Base-by-base conservation (phyloP, 2,113 vertebrate species). In the Agapornis roseicollis region DNA sequence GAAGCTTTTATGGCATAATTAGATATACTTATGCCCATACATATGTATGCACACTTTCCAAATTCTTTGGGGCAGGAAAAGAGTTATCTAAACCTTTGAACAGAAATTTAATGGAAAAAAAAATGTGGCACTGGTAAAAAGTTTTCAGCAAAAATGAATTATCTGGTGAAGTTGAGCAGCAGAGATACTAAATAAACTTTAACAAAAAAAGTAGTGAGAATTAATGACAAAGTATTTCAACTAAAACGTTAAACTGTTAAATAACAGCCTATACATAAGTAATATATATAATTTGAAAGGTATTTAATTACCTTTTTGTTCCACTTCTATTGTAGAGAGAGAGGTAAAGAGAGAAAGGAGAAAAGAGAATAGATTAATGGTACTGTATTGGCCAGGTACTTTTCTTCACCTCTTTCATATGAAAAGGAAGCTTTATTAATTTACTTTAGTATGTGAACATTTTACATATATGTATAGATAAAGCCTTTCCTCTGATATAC, bases 301-400 rank as follows among this genome's bases (percentile, higher is more conserved):
- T 98, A 99, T 98, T 99, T 98, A 98, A 98, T 99, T 99, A 99
- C 99, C 99, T 99, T 99, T 99, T 99, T 99, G 99, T 98, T 99
- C 99, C 99, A 99, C 99, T 99, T 99, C 99, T 99, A 99, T 98
- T 99, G 98, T 96, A 98, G 98, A 99, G 98, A 98, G 97, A 98
- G 97, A 98, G 98, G 98, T 96, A 97, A 97, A 98, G 97, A 99
- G 98, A 98, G 97, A 98, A 98, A 98, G 98, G 94, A 98, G 98
- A 98, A 97, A 98, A 98, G 98, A 98, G 98, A 99, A 99, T 97
- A 99, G 98, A 98, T 99, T 99, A 99, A 98, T 99, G 97, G 98
- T 97, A 97, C 97, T 96, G 95, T 98, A 98, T 98, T 98, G 97
- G 98, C 98, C 96, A 98, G 97, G 88, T 96, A 98, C 90, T 97